Conservation (phyloP, 2,888 invertebrate genomes). For the Axea sp. region DNA sequence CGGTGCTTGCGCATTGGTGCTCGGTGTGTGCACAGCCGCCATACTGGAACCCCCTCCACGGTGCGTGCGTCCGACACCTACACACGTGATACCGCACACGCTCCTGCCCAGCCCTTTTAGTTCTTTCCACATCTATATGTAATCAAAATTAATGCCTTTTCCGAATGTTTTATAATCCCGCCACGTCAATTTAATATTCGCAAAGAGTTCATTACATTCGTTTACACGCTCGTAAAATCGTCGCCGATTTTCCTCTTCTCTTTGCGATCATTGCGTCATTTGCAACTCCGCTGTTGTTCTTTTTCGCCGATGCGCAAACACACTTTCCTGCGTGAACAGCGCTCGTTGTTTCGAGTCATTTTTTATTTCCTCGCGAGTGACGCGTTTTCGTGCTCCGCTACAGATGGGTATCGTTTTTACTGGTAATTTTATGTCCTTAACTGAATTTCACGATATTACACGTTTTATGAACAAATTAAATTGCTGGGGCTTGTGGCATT, state of each 20-base stretch:
- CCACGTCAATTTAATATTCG: constrained; percentile 7
- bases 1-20: constrained; percentile 77
- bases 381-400: too few species aligned
- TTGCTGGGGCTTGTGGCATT: too few species aligned
- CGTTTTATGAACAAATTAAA: too few species aligned
- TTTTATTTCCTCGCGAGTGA: too few species aligned
- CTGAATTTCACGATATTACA: too few species aligned
- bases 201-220: constrained; percentile 23
- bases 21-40: constrained; percentile 77
- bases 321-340: too few species aligned
- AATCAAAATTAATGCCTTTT: constrained; percentile 35
- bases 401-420: too few species aligned
- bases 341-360: too few species aligned
- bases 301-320: too few species aligned
- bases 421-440: too few species aligned
- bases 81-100: constrained; percentile 67
- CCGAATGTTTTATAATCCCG: constrained; percentile 24
- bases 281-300: too few species aligned
- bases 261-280: too few species aligned
- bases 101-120: constrained; percentile 42
- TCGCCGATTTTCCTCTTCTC: constrained; percentile 3
- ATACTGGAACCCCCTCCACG: constrained; percentile 72
- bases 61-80: constrained; percentile 71
- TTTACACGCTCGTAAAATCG: constrained; percentile 1
- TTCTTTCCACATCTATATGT: constrained; percentile 27